These are phyloP conservation scores for Hemiprocne comata DNA, from an alignment of 2,113 vertebrate genomes.

Conservation along the genomic window DNA sequence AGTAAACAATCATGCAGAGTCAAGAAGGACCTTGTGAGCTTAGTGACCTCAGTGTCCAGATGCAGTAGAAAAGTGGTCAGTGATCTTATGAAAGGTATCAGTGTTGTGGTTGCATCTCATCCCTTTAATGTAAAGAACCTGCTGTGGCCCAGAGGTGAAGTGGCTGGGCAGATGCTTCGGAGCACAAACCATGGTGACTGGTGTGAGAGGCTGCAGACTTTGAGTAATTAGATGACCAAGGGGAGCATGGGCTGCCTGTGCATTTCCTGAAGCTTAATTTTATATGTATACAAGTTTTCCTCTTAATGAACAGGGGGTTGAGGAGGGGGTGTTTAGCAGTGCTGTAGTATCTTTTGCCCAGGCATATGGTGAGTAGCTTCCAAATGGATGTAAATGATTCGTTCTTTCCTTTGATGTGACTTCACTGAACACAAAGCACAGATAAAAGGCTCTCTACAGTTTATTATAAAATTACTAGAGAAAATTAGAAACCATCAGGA, in stretches of 20 bases:
- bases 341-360: not conserved
- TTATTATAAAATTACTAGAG: slow-evolving; percentile 16
- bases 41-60: not conserved
- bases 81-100: not conserved
- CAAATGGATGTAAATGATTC: not conserved
- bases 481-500: slow-evolving; percentile 7
- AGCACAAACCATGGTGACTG: not conserved
- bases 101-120: not conserved
- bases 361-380: not conserved
- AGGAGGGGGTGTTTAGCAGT: not conserved
- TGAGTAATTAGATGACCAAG: not conserved
- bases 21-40: not conserved
- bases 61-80: not conserved
- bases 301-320: not conserved
- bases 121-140: not conserved
- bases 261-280: not conserved
- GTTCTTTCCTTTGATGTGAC: slow-evolving; percentile 19
- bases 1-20: not conserved
- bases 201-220: not conserved
- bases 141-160: not conserved
- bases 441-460: slow-evolving; percentile 19
- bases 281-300: not conserved
- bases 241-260: not conserved
- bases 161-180: not conserved
- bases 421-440: not conserved